Conservation (phyloP, 1,140 invertebrate species). For the Episyrphus balteatus region DNA sequence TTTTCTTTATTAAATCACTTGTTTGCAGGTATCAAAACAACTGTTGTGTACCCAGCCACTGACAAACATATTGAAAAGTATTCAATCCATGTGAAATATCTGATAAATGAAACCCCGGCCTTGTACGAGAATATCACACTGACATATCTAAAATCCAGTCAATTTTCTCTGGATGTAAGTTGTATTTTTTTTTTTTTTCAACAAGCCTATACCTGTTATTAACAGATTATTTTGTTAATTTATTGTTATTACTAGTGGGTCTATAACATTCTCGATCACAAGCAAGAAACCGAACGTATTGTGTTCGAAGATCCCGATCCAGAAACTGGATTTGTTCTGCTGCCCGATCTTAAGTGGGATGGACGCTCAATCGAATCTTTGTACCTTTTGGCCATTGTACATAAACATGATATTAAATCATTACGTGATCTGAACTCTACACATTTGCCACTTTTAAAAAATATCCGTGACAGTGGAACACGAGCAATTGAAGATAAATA, state of each 20-base stretch:
- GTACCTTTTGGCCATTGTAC: conserved; percentile 73
- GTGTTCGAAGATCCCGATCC: conserved; percentile 73
- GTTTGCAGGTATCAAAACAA: conserved; percentile 62
- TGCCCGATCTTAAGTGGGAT: conserved; percentile 94
- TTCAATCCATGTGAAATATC: conserved; percentile 53
- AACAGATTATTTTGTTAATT: conserved; percentile 5
- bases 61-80: conserved; percentile 86
- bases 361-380: conserved; percentile 61
- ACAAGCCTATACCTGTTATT: background rate
- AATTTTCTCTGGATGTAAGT: conserved; percentile 64
- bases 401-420: conserved; percentile 62
- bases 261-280: conserved; percentile 88
- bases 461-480: conserved; percentile 64
- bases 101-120: conserved; percentile 76
- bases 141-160: conserved; percentile 57
- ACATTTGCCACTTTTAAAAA: conserved; percentile 75
- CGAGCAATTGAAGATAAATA: conserved; percentile 71
- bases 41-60: conserved; percentile 84
- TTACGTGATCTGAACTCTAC: conserved; percentile 65
- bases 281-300: conserved; percentile 76
- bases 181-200: background rate
- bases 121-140: conserved; percentile 70
- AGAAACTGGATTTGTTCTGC: conserved; percentile 71
- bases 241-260: conserved; percentile 95
- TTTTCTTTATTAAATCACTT: background rate